Evolutionary conservation across 1,140 invertebrate species (phyloP).

Genomic region (Drosophila baimaii): DNA sequence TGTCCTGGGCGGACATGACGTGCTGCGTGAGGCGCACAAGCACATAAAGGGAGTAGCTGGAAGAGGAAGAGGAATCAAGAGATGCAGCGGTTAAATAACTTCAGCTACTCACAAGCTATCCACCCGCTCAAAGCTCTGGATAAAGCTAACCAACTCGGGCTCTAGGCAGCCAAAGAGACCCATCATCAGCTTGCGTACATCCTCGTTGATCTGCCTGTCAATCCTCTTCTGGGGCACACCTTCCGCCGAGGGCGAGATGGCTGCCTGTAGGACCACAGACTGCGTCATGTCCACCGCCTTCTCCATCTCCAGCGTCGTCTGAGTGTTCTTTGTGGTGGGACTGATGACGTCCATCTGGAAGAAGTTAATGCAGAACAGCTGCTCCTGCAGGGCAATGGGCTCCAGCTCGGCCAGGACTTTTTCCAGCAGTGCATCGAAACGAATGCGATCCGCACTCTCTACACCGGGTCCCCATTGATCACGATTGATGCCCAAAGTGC

Average conservation of each 20-base stretch:
- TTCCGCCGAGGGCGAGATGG: slow-evolving; percentile 55
- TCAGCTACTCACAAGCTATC: slow-evolving; percentile 91
- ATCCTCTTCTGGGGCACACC: slow-evolving; percentile 86
- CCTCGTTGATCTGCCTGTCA: slow-evolving; percentile 90
- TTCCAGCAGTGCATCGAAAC: slow-evolving; percentile 84
- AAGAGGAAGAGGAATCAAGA: slow-evolving; percentile 69
- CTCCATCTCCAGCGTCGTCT: slow-evolving; percentile 85
- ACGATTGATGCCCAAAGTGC: slow-evolving; percentile 78
- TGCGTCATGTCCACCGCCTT: slow-evolving; percentile 72
- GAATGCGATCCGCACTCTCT: slow-evolving; percentile 77
- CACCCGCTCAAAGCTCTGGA: slow-evolving; percentile 92
- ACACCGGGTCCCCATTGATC: slow-evolving; percentile 81
- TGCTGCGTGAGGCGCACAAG: slow-evolving; percentile 95
- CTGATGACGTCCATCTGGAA: slow-evolving; percentile 92
- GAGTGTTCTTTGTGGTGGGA: slow-evolving; percentile 86
- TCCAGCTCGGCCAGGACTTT: slow-evolving; percentile 93
- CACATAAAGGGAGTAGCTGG: slow-evolving; percentile 95
- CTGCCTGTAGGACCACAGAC: slow-evolving; percentile 46
- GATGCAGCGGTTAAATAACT: background rate
- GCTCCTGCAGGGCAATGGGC: slow-evolving; percentile 96
- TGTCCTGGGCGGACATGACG: slow-evolving; percentile 95
- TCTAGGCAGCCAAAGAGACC: slow-evolving; percentile 94
- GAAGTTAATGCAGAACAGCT: slow-evolving; percentile 97
- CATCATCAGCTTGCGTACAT: slow-evolving; percentile 93
- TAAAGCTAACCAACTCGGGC: slow-evolving; percentile 93